A percentile compares a stretch with the other conserved stretches of the same genome.
Conservation (phyloP, 2,113 vertebrate genomes). For the Pongo abelii region DNA sequence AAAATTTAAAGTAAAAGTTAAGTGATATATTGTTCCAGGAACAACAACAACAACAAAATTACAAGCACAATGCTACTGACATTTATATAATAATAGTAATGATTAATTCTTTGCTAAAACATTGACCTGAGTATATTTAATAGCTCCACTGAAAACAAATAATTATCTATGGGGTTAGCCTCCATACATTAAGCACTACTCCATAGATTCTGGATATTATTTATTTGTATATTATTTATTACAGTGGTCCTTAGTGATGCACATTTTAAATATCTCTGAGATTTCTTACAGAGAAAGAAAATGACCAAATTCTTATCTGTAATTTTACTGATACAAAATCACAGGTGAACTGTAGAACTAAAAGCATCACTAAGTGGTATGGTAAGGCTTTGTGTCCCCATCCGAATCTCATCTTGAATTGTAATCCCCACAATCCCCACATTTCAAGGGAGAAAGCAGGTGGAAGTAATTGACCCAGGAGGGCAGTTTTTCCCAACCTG, state of each 20-base stretch:
- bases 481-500: too few relatives aligned
- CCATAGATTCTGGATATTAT: background rate
- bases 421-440: too few relatives aligned
- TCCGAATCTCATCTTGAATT: too few relatives aligned
- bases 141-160: background rate
- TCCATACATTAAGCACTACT: background rate
- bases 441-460: too few relatives aligned
- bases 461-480: too few relatives aligned
- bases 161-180: background rate
- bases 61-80: background rate
- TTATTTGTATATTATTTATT: background rate
- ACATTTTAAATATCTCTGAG: background rate
- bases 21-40: background rate
- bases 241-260: background rate
- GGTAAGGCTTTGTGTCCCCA: too few relatives aligned
- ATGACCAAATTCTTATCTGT: background rate
- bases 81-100: conserved; percentile 17
- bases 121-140: background rate
- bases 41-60: background rate
- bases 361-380: background rate
- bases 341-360: background rate
- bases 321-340: background rate
- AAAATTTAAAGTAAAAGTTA: conserved; percentile 52
- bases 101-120: background rate
- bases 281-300: background rate